These are phyloP conservation scores for Pseudochirops corinnae DNA, from an alignment of 2,797 vertebrate species.

Conservation along the genomic window DNA sequence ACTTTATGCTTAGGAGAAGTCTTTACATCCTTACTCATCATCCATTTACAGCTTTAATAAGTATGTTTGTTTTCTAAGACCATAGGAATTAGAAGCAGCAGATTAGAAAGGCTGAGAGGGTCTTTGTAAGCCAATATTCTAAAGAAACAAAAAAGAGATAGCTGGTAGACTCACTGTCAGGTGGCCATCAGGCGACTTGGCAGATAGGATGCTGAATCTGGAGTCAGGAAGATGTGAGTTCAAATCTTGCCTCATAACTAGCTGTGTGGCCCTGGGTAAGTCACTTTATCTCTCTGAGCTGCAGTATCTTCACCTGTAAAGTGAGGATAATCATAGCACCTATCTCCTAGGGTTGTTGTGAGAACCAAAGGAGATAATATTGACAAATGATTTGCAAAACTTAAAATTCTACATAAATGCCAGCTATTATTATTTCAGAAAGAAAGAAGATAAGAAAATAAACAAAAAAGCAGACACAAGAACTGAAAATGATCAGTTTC, in stretches of 20 bases:
- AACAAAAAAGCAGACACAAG: neutral
- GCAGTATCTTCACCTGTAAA: neutral
- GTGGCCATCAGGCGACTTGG: neutral
- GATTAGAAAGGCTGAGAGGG: neutral
- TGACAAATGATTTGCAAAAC: neutral
- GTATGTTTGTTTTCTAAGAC: neutral
- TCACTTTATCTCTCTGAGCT: neutral
- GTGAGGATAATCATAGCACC: neutral
- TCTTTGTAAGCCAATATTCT: neutral
- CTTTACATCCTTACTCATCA: too few relatives aligned
- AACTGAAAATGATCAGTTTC: neutral
- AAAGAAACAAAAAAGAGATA: neutral
- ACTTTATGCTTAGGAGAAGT: too few relatives aligned
- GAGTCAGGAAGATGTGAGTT: constrained; percentile 8
- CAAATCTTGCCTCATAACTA: neutral
- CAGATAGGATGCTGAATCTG: neutral
- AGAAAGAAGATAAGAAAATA: neutral
- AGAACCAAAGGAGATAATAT: constrained; percentile 3
- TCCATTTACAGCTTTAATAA: neutral
- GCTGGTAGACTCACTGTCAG: too few relatives aligned
- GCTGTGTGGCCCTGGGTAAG: neutral
- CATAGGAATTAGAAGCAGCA: neutral
- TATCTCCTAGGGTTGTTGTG: neutral
- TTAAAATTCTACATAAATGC: neutral
- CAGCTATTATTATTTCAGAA: neutral